phyloP scores from a whole-genome alignment of 2,113 vertebrate species.

The Elephas maximus region DNA sequence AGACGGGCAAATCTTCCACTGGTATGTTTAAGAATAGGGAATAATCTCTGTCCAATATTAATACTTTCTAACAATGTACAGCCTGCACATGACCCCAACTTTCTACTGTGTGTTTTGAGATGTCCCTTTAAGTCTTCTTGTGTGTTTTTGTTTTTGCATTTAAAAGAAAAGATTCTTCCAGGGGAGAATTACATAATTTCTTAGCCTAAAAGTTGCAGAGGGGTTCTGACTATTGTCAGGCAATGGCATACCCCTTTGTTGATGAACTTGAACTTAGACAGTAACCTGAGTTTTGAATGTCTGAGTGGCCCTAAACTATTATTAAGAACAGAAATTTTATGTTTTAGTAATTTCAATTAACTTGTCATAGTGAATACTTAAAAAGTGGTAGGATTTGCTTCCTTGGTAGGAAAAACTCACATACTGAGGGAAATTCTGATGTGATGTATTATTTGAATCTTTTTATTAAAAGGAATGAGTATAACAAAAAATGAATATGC shows the following conservation, averaged over 20 bases:
- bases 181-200: background rate
- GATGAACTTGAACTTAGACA: background rate
- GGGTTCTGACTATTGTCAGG: background rate
- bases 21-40: background rate
- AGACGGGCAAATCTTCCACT: background rate
- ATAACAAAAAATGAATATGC: background rate
- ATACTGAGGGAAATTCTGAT: background rate
- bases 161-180: background rate
- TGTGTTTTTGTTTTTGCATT: background rate
- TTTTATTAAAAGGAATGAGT: background rate
- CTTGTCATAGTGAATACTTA: background rate
- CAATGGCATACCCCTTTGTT: background rate
- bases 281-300: background rate
- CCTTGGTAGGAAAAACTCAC: background rate
- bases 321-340: background rate
- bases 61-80: background rate
- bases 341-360: background rate
- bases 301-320: fast-evolving
- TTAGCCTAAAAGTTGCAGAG: background rate
- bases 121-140: background rate
- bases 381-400: background rate
- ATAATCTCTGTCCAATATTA: background rate
- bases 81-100: background rate
- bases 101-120: background rate
- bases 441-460: background rate